Evolutionary conservation across 2,113 vertebrate species (phyloP).

Genomic region (Macaca nemestrina): DNA sequence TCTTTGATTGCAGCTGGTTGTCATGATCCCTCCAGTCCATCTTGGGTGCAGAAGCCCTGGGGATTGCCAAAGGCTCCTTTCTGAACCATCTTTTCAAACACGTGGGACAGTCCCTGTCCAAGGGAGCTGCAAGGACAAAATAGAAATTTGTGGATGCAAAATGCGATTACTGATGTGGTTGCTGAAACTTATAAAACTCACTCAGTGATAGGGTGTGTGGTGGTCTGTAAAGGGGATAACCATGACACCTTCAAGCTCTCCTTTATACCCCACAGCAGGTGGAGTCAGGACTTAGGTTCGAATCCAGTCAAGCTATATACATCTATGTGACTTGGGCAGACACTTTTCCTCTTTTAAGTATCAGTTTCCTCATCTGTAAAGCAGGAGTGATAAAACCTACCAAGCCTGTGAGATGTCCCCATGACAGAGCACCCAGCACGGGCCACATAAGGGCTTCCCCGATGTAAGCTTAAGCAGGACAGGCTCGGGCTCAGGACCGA

Average conservation of each 20-base stretch:
- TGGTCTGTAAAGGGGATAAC: neutral
- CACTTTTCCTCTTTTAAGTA: neutral
- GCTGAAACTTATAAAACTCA: neutral
- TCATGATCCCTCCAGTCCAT: neutral
- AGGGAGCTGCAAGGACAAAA: neutral
- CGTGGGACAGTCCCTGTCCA: neutral
- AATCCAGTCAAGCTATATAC: neutral
- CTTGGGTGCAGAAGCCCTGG: no score
- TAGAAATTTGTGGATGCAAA: neutral
- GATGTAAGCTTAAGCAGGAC: accelerated
- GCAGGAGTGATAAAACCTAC: accelerated
- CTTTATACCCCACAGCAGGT: accelerated
- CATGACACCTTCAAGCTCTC: accelerated
- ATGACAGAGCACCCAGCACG: accelerated
- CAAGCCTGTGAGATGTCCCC: neutral
- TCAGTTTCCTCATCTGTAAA: neutral
- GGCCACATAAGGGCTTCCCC: neutral
- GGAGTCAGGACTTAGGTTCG: neutral
- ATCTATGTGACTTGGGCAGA: neutral
- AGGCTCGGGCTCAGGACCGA: accelerated
- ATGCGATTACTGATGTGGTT: neutral
- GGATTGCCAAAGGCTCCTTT: neutral
- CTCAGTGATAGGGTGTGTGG: accelerated
- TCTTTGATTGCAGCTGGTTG: neutral
- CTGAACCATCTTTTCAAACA: neutral